These are phyloP conservation scores for Hipposideros armiger DNA, from an alignment of 2,113 vertebrate genomes.

Conservation along the genomic window DNA sequence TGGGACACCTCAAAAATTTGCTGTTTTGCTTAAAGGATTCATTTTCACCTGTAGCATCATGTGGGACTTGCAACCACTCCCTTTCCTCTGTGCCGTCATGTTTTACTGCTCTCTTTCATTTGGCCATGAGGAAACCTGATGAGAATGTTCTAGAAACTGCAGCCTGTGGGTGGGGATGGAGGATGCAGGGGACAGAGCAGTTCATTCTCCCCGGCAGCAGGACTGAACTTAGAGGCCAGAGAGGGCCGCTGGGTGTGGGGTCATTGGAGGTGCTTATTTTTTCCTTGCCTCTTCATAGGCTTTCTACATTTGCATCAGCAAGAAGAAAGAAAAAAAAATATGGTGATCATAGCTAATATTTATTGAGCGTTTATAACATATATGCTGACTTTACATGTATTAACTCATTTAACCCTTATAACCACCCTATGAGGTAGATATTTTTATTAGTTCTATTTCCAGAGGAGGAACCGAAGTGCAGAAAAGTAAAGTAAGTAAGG, in stretches of 20 bases:
- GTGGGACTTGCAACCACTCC: neutral
- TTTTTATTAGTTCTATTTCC: neutral
- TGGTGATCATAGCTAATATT: neutral
- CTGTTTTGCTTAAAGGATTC: constrained; percentile 38
- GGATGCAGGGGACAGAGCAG: neutral
- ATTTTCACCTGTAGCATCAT: neutral
- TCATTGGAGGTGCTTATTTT: neutral
- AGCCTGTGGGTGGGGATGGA: neutral
- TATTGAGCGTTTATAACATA: neutral
- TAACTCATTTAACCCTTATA: neutral
- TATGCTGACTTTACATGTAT: neutral
- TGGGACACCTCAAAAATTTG: neutral
- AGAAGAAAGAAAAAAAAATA: neutral
- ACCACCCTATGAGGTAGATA: neutral
- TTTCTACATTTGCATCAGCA: neutral
- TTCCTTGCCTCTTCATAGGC: neutral
- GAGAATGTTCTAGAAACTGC: constrained; percentile 75
- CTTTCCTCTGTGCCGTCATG: constrained; percentile 6
- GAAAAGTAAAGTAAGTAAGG: neutral
- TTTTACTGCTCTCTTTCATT: constrained; percentile 55
- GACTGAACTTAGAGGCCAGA: neutral
- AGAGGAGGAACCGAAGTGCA: neutral
- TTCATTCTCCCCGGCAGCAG: neutral
- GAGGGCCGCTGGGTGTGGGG: neutral
- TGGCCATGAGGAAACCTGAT: constrained; percentile 6